Evolutionary conservation across 2,113 vertebrate species (phyloP).

Genomic region (Istiophorus platypterus): DNA sequence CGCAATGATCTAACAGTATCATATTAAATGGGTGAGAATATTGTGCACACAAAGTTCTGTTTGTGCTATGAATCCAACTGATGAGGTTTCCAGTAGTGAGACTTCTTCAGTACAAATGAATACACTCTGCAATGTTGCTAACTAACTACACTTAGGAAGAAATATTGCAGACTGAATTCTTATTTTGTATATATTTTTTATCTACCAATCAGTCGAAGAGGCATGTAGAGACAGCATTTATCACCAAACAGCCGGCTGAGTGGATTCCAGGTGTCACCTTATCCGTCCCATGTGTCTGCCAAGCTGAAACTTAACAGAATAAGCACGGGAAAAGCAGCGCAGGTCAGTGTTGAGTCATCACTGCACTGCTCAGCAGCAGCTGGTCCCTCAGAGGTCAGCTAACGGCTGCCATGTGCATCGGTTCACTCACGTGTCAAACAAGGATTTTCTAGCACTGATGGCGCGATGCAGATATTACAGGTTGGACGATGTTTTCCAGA

Average conservation of each 20-base stretch:
- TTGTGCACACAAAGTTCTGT: neutral
- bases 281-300: conserved; percentile 34
- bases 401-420: conserved; percentile 22
- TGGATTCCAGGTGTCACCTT: conserved; percentile 17
- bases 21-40: neutral
- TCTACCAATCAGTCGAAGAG: conserved; percentile 5
- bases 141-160: neutral
- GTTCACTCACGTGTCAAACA: conserved; percentile 28
- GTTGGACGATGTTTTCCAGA: neutral
- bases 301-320: conserved; percentile 38
- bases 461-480: conserved; percentile 18
- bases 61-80: too few species aligned
- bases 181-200: conserved; percentile 3
- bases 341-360: conserved; percentile 48
- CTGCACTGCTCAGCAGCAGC: conserved; percentile 23
- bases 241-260: conserved; percentile 29
- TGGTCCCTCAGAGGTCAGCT: conserved; percentile 37
- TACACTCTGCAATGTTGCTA: neutral
- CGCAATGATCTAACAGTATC: neutral
- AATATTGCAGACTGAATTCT: neutral
- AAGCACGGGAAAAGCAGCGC: conserved; percentile 18
- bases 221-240: conserved; percentile 8
- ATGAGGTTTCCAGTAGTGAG: neutral
- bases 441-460: neutral
- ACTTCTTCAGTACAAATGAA: neutral